These are phyloP conservation scores for Glaucidium brasilianum DNA, from an alignment of 2,113 vertebrate species.

Conservation along the genomic window DNA sequence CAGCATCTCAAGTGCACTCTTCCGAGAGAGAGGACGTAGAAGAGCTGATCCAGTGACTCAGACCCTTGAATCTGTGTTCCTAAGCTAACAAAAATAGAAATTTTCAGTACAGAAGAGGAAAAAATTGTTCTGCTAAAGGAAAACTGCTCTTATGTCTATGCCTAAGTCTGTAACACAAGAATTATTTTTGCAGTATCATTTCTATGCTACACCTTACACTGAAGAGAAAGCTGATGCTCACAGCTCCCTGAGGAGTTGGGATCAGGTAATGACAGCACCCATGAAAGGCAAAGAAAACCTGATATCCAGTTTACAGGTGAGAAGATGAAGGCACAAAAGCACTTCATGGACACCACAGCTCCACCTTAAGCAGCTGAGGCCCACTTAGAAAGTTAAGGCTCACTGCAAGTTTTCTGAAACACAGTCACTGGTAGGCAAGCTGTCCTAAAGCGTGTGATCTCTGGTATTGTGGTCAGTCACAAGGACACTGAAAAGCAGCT, in stretches of 20 bases:
- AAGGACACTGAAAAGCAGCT: not conserved
- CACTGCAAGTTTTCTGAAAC: not conserved
- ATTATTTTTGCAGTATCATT: not conserved
- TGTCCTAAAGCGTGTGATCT: not conserved
- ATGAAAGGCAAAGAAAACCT: not conserved
- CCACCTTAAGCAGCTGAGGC: not conserved
- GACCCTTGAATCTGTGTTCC: not conserved
- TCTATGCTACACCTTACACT: not conserved
- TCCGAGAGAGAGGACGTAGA: not conserved
- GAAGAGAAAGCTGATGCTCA: not conserved
- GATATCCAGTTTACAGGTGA: not conserved
- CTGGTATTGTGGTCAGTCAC: not conserved
- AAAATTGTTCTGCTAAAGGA: not conserved
- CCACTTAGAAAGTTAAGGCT: not conserved
- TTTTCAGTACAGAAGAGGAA: not conserved
- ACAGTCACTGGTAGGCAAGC: not conserved
- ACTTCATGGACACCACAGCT: not conserved
- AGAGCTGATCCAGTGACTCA: not conserved
- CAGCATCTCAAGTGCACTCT: not conserved
- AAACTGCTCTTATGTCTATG: not conserved
- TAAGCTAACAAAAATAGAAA: not conserved
- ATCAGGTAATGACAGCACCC: not conserved
- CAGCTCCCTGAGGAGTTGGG: not conserved
- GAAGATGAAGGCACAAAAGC: not conserved
- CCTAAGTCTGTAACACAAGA: not conserved